A percentile compares a stretch with the other conserved stretches of the same genome.
Evolutionary conservation across 2,113 vertebrate genomes (phyloP).

Genomic region (Halichoeres trimaculatus): DNA sequence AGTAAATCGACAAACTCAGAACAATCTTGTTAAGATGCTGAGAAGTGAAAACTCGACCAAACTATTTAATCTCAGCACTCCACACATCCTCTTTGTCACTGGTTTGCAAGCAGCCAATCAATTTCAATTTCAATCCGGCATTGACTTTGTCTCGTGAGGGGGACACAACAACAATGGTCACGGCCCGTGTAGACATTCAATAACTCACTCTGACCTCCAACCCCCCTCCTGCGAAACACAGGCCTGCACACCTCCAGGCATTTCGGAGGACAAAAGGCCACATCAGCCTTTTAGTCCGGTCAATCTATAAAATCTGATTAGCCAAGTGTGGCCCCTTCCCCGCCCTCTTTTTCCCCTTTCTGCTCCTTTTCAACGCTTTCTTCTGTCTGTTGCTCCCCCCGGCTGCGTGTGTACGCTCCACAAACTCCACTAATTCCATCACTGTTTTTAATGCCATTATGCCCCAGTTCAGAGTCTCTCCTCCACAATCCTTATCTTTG

Average conservation of each 20-base stretch:
- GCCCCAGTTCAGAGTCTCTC: constrained; percentile 40
- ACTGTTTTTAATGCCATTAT: constrained; percentile 65
- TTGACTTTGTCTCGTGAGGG: constrained; percentile 67
- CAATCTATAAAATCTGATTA: constrained; percentile 82
- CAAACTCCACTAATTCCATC: constrained; percentile 65
- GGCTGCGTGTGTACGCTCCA: constrained; percentile 39
- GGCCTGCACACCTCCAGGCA: constrained; percentile 63
- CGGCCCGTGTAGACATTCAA: constrained; percentile 66
- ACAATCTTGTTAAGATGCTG: too few relatives aligned
- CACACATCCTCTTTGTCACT: constrained; percentile 42
- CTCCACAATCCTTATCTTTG: constrained; percentile 25
- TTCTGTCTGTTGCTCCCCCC: constrained; percentile 29
- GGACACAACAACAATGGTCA: constrained; percentile 73
- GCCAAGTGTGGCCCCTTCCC: constrained; percentile 52
- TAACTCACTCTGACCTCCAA: constrained; percentile 70
- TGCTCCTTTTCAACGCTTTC: constrained; percentile 7
- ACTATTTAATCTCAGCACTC: constrained; percentile 35
- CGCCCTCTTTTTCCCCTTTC: constrained; percentile 16
- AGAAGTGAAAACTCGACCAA: too few relatives aligned
- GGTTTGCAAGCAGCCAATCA: constrained; percentile 77
- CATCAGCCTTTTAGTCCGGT: constrained; percentile 71
- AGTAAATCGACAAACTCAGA: too few relatives aligned
- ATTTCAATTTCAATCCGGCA: constrained; percentile 81
- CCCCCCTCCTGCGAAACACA: constrained; percentile 29
- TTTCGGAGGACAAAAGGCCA: constrained; percentile 76